phyloP scores from a whole-genome alignment of 64 coral and sea anemone species.

The Porites australiensis region DNA sequence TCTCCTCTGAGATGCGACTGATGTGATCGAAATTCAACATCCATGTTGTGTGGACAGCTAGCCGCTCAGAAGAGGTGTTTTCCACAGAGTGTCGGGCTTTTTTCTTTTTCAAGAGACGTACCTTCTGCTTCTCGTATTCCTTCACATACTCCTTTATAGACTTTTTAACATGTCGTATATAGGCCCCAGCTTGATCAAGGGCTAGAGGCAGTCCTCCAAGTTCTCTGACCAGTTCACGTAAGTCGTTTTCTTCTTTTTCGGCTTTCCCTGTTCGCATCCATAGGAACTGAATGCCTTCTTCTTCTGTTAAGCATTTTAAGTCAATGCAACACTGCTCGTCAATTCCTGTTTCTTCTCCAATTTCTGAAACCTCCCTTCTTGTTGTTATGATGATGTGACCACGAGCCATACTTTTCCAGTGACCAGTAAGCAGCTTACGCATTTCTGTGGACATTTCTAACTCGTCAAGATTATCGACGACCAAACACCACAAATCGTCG shows the following conservation, averaged over 20 bases:
- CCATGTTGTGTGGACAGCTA: slow-evolving; percentile 78
- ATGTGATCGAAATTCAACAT: slow-evolving; percentile 71
- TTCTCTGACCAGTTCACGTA: slow-evolving; percentile 48
- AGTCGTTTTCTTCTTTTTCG: background rate
- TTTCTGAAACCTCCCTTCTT: slow-evolving; percentile 57
- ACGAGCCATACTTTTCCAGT: slow-evolving; percentile 46
- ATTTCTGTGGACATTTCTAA: slow-evolving; percentile 56
- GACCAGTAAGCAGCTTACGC: slow-evolving; percentile 60
- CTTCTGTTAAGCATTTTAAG: slow-evolving; percentile 30
- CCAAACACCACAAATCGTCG: slow-evolving; percentile 54
- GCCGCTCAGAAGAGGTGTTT: slow-evolving; percentile 48
- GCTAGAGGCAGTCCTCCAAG: slow-evolving; percentile 76
- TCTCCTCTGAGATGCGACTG: slow-evolving; percentile 24
- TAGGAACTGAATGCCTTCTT: slow-evolving; percentile 68
- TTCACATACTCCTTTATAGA: slow-evolving; percentile 51
- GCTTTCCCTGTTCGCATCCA: slow-evolving; percentile 32
- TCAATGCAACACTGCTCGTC: slow-evolving; percentile 64
- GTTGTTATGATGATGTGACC: slow-evolving; percentile 77
- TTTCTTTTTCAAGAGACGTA: slow-evolving; percentile 41
- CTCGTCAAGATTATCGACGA: slow-evolving; percentile 76
- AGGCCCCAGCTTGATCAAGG: slow-evolving; percentile 72
- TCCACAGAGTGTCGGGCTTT: slow-evolving; percentile 43
- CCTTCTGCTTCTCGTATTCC: slow-evolving; percentile 57
- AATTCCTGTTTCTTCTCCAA: slow-evolving; percentile 55
- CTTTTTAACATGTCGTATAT: background rate